phyloP scores from a whole-genome alignment of 1,140 invertebrate genomes.

The Dinoponera quadriceps region DNA sequence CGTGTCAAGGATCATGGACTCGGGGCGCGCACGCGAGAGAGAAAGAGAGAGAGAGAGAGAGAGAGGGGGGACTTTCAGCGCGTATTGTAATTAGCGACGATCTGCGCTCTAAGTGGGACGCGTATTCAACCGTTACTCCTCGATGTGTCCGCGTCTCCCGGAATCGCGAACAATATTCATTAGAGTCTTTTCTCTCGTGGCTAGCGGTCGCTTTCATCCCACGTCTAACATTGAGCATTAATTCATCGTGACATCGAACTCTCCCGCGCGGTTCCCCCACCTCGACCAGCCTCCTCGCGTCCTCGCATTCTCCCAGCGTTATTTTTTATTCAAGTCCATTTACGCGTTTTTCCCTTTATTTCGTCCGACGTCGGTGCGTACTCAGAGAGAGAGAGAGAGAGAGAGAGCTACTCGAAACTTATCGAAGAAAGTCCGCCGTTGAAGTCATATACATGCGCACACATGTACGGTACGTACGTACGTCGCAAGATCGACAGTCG shows the following conservation, averaged over 20 bases:
- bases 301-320: not conserved
- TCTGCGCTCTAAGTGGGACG: conserved; percentile 7
- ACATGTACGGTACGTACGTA: no score
- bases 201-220: not conserved
- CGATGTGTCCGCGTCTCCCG: conserved; percentile 26
- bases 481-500: not conserved
- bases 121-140: conserved; percentile 7
- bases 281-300: not conserved
- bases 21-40: not conserved
- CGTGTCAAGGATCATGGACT: conserved; percentile 28
- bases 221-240: conserved; percentile 2
- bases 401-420: not conserved
- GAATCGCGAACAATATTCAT: conserved; percentile 39
- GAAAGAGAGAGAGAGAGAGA: no score
- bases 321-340: not conserved
- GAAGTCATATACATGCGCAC: not conserved
- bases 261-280: not conserved
- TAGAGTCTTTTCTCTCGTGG: conserved; percentile 27
- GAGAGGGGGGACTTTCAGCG: no score
- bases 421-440: not conserved
- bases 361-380: not conserved
- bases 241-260: conserved; percentile 21
- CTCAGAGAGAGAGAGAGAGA: not conserved
- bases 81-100: conserved; percentile 22
- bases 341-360: conserved; percentile 1